These are phyloP conservation scores for Zeus faber DNA, from an alignment of 2,113 vertebrate genomes.

Conservation along the genomic window DNA sequence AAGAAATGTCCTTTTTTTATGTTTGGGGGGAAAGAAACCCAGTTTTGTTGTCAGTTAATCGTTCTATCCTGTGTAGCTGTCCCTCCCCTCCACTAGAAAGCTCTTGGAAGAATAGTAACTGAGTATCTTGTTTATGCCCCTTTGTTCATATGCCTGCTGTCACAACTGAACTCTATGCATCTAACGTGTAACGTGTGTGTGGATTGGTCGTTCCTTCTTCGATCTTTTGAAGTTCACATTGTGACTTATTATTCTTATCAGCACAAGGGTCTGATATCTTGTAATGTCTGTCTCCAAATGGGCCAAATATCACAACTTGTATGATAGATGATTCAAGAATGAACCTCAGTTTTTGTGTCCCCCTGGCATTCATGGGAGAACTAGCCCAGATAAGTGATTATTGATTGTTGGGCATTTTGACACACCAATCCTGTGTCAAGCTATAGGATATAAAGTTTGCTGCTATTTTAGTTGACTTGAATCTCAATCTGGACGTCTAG, in stretches of 20 bases:
- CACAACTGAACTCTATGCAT: slow-evolving; percentile 74
- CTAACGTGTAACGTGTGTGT: slow-evolving; percentile 47
- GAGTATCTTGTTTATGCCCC: too few relatives aligned
- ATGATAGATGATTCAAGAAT: slow-evolving; percentile 26
- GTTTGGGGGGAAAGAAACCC: too few relatives aligned
- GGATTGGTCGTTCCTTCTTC: slow-evolving; percentile 42
- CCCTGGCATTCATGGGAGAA: slow-evolving; percentile 7
- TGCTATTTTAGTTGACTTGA: slow-evolving; percentile 61
- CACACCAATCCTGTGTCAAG: too few relatives aligned
- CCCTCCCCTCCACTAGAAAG: too few relatives aligned
- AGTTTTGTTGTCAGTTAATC: too few relatives aligned
- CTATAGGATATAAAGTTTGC: slow-evolving; percentile 60
- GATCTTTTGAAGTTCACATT: slow-evolving; percentile 75
- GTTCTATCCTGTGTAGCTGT: too few relatives aligned
- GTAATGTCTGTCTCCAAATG: too few relatives aligned
- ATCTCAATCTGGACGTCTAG: slow-evolving; percentile 44
- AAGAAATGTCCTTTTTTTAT: too few relatives aligned
- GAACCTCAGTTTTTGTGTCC: too few relatives aligned
- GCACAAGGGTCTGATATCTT: slow-evolving; percentile 61
- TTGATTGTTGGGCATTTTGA: neutral
- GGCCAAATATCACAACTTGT: slow-evolving; percentile 49
- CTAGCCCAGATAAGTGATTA: neutral
- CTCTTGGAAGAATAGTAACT: too few relatives aligned
- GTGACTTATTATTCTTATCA: slow-evolving; percentile 62
- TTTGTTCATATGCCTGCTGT: slow-evolving; percentile 8